phyloP scores from a whole-genome alignment of 2,113 vertebrate genomes.

The Beaufortia kweichowensis region DNA sequence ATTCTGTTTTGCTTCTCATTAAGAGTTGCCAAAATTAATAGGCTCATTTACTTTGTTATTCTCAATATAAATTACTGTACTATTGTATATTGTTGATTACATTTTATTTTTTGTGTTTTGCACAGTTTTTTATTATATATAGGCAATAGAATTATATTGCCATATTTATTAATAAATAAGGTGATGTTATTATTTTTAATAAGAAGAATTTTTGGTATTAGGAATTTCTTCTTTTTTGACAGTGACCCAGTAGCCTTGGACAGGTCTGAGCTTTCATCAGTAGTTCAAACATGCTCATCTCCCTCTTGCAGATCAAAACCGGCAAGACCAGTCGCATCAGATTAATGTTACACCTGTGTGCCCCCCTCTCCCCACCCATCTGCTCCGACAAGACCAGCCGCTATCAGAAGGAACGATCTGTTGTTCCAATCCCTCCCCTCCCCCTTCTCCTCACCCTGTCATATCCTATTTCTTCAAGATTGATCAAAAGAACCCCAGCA shows the following conservation, averaged over 20 bases:
- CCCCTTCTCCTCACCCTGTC: constrained; percentile 48
- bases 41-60: too few relatives aligned
- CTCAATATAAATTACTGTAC: too few relatives aligned
- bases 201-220: too few relatives aligned
- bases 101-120: too few relatives aligned
- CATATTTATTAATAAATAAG: too few relatives aligned
- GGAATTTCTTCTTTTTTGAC: background rate
- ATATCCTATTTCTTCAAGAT: constrained; percentile 61
- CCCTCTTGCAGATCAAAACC: constrained; percentile 53
- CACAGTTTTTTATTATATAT: too few relatives aligned
- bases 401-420: constrained; percentile 70
- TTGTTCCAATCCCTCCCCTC: constrained; percentile 51
- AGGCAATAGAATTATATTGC: too few relatives aligned
- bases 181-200: too few relatives aligned
- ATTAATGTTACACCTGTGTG: constrained; percentile 61
- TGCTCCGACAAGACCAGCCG: constrained; percentile 55
- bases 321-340: constrained; percentile 57
- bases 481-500: constrained; percentile 68
- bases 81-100: too few relatives aligned
- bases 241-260: constrained; percentile 30
- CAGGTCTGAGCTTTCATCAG: constrained; percentile 38
- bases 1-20: too few relatives aligned
- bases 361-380: constrained; percentile 48
- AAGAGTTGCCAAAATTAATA: too few relatives aligned
- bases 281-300: constrained; percentile 43